A percentile compares a stretch with the other conserved stretches of the same genome.
These are phyloP conservation scores for Limnodromus scolopaceus DNA, from an alignment of 2,797 vertebrate species.

Conservation along the genomic window DNA sequence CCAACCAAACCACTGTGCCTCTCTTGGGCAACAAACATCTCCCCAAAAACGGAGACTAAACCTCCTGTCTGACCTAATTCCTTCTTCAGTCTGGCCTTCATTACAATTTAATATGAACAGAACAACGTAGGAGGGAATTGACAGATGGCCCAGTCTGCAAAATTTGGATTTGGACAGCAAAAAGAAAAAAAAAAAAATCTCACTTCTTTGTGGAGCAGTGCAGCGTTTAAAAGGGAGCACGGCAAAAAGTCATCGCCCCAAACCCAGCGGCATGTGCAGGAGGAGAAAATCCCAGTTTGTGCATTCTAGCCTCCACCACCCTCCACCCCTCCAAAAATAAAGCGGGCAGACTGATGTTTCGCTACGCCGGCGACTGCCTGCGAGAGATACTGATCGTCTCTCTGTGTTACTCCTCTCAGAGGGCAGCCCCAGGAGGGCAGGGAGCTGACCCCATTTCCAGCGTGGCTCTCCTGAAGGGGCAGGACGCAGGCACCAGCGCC, in stretches of 20 bases:
- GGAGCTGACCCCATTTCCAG: not conserved
- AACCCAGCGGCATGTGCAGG: not conserved
- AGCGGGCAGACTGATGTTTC: accelerated
- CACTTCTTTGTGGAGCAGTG: not conserved
- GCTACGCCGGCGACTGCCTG: accelerated
- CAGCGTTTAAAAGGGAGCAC: not conserved
- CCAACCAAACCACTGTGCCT: slow-evolving; percentile 21
- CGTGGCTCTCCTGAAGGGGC: accelerated
- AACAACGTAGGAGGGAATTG: slow-evolving; percentile 66
- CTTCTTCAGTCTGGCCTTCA: slow-evolving; percentile 64
- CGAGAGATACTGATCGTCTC: not conserved
- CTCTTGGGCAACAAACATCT: slow-evolving; percentile 42
- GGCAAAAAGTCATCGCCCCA: not conserved
- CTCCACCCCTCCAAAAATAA: not conserved
- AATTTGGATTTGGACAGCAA: slow-evolving; percentile 51
- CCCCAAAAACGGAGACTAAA: slow-evolving; percentile 40
- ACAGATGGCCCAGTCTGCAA: slow-evolving; percentile 67
- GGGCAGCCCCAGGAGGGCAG: not conserved
- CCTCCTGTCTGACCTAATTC: slow-evolving; percentile 65
- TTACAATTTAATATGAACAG: slow-evolving; percentile 66
- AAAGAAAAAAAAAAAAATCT: not conserved
- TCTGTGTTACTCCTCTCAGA: accelerated
- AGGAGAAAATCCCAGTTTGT: not conserved
- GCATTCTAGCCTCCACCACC: not conserved
- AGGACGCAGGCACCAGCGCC: not conserved